Conservation (phyloP, 2,888 invertebrate genomes). For the Parasteatoda lunata region DNA sequence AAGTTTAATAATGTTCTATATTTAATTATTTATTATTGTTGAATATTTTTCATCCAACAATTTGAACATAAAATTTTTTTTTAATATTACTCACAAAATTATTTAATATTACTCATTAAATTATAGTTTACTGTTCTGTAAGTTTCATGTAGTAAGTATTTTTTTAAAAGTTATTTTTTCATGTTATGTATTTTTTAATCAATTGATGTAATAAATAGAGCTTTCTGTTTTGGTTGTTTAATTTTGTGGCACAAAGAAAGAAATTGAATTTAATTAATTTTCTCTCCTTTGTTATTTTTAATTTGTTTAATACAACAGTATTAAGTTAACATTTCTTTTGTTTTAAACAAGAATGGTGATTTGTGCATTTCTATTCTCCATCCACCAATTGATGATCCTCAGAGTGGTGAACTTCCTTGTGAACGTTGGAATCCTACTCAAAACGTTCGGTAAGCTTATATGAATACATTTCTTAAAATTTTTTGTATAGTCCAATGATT, state of each 20-base stretch:
- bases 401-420: constrained; percentile 98
- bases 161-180: background rate
- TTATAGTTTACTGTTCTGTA: too few relatives aligned
- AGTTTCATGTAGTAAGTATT: background rate
- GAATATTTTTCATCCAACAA: too few relatives aligned
- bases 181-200: background rate
- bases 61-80: too few relatives aligned
- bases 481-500: too few relatives aligned
- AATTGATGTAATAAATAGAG: background rate
- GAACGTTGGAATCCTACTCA: constrained; percentile 99
- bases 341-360: constrained; percentile 88
- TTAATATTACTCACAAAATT: too few relatives aligned
- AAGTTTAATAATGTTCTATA: too few relatives aligned
- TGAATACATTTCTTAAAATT: too few relatives aligned
- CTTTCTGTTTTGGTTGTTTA: too few relatives aligned
- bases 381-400: constrained; percentile 99
- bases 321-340: background rate
- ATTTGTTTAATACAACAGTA: background rate
- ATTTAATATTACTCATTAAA: too few relatives aligned
- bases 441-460: constrained; percentile 83
- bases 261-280: too few relatives aligned
- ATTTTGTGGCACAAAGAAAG: too few relatives aligned
- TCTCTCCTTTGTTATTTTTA: background rate
- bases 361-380: constrained; percentile 99
- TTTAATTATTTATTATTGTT: too few relatives aligned